A percentile compares a stretch with the other conserved stretches of the same genome.
These are phyloP conservation scores for Rousettus leschenaultii DNA, from an alignment of 2,113 vertebrate genomes.

Conservation along the genomic window DNA sequence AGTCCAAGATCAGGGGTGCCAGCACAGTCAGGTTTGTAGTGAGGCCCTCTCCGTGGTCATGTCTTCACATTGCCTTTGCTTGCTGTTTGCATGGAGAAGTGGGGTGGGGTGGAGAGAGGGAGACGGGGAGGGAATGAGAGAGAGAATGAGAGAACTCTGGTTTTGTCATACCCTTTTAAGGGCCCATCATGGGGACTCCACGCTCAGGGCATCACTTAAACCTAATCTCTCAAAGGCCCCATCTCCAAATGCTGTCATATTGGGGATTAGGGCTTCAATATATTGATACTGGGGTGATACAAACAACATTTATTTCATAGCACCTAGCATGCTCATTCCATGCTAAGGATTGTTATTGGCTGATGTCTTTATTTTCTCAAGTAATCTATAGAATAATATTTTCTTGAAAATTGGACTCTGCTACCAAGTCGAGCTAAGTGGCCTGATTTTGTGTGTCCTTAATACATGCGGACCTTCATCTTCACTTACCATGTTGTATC, in stretches of 20 bases:
- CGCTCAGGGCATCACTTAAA: background rate
- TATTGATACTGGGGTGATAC: background rate
- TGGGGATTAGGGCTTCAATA: background rate
- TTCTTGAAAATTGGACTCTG: conserved; percentile 1
- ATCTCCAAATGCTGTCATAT: background rate
- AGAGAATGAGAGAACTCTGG: background rate
- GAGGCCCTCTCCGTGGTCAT: background rate
- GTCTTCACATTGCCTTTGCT: background rate
- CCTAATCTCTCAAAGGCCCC: background rate
- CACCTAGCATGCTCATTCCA: background rate
- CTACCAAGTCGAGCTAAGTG: background rate
- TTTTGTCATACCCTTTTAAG: background rate
- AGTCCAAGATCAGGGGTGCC: background rate
- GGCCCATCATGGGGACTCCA: background rate
- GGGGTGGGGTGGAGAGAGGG: too few relatives aligned
- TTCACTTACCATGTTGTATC: background rate
- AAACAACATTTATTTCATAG: background rate
- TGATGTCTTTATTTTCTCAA: background rate
- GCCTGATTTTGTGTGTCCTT: background rate
- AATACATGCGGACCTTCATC: background rate
- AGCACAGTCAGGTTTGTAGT: background rate
- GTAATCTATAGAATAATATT: background rate
- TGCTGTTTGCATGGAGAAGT: background rate
- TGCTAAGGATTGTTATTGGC: background rate
- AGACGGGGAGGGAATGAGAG: too few relatives aligned